Evolutionary conservation across 1,140 invertebrate genomes (phyloP), one percentile per base, ranked within the genome.

Genomic region (Bombus impatiens): DNA sequence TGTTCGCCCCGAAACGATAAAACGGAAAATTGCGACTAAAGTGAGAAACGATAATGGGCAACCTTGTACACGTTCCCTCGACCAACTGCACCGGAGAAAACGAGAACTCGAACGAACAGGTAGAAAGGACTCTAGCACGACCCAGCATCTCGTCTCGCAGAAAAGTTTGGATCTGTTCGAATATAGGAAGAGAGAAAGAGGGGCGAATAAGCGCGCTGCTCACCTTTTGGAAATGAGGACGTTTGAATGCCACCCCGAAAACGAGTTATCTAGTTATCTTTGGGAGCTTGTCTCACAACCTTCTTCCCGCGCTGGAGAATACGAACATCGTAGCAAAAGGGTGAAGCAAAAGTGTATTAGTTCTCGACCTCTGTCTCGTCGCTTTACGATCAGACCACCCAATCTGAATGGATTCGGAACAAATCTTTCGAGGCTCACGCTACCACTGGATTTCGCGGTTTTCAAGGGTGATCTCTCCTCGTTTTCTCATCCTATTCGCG

Each of bases 221-320:
- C 47, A 42, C 84, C 86, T 92, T 91, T 89, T 87, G 78, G 79
- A 91, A 93, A 92, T 92, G 87, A 92, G 88, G 86, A 68, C 89
- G 87, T 92, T 92, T 87, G 80, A 91, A 92, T 92, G 91, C 89
- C 85, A 88, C 79, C 86, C 83, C 37, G 78, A 87, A 91, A 89
- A 90, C 86, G 86, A 88, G 88, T 91, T 92, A 92, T 92, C 91
- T 92, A 82, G 91, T 93, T 92, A 92, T 92, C 86, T 92, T 89
- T 83, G 88, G 75, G 65, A 80, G 79, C 72, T 89, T 88, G 82
- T 86, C 86, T 85, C 84, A 25, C 83, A 85, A 81, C 62, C 67
- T 53, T 86, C 47, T 76, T 44, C 22, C 59, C 74, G 13, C 37
- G 32, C 2, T 25, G 25, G 70, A 72, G 70, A 53, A 84, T 81